Percentiles rank a stretch among this genome's conserved stretches.
phyloP scores from a whole-genome alignment of 92 coral and sea anemone species.

The Parazoanthus atlanticus region DNA sequence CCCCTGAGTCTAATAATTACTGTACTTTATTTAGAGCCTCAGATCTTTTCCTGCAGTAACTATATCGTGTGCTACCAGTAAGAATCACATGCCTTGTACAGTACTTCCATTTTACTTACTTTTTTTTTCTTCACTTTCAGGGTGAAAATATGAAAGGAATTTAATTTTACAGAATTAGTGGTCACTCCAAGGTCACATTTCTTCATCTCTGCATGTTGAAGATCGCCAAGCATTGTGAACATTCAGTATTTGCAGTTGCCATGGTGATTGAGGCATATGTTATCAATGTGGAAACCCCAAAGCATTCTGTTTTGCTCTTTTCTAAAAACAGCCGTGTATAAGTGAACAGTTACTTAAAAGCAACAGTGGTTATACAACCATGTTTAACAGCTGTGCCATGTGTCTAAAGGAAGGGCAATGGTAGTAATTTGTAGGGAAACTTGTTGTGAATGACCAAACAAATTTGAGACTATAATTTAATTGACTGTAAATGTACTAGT shows the following conservation, averaged over 20 bases:
- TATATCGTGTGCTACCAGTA: neutral
- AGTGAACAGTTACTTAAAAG: neutral
- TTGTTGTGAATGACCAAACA: too few relatives aligned
- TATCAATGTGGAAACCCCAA: neutral
- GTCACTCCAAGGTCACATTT: neutral
- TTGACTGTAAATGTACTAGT: neutral
- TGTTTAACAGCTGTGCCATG: neutral
- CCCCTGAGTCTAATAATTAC: too few relatives aligned
- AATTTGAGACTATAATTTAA: neutral
- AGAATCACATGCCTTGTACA: neutral
- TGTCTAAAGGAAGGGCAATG: neutral
- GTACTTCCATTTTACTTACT: neutral
- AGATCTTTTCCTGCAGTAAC: neutral
- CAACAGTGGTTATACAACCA: neutral
- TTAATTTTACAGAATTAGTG: conserved; percentile 36
- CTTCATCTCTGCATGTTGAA: neutral
- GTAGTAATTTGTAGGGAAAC: neutral
- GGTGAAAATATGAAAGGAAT: neutral
- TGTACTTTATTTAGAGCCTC: too few relatives aligned
- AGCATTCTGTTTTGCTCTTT: neutral
- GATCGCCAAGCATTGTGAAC: neutral
- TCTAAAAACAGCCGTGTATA: neutral
- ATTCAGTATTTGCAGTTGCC: neutral
- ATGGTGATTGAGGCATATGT: neutral
- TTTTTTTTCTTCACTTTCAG: conserved; percentile 8